phyloP scores from a whole-genome alignment of 23 tunicate genomes.

The Trididemnum miniatum region DNA sequence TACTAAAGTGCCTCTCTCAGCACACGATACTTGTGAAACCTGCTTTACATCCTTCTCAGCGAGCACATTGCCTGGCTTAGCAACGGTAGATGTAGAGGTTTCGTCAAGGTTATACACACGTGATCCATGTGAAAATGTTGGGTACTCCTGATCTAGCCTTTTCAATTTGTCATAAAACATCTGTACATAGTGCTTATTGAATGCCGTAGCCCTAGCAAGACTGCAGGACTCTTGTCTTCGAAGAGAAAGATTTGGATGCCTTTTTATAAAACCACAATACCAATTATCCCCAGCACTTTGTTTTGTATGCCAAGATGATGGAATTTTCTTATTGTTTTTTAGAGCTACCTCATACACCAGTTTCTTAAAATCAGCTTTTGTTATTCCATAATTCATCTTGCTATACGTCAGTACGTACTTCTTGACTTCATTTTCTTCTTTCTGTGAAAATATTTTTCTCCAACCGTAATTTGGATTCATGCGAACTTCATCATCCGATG shows the following conservation, averaged over 20 bases:
- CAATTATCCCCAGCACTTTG: conserved; percentile 35
- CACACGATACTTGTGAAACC: conserved; percentile 20
- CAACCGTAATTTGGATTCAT: background rate
- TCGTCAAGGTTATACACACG: conserved; percentile 35
- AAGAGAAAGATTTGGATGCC: background rate
- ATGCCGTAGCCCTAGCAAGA: conserved; percentile 18
- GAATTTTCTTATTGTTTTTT: conserved; percentile 23
- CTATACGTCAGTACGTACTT: conserved; percentile 8
- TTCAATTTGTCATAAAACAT: conserved; percentile 26
- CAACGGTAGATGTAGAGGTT: conserved; percentile 17
- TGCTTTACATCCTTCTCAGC: conserved; percentile 27
- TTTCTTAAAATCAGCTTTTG: background rate
- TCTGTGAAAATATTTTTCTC: background rate
- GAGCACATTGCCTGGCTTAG: conserved; percentile 11
- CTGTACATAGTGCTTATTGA: conserved; percentile 17
- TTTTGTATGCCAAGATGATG: background rate
- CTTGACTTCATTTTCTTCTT: background rate
- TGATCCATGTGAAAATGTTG: background rate
- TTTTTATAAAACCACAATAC: conserved; percentile 24
- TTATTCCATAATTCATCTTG: conserved; percentile 17
- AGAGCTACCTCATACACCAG: conserved; percentile 19
- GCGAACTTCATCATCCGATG: background rate
- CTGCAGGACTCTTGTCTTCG: conserved; percentile 36
- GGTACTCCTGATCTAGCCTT: background rate
- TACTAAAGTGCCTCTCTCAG: conserved; percentile 29